These are phyloP conservation scores for Lasioglossum figueresi DNA, from an alignment of 2,888 invertebrate genomes.

Conservation along the genomic window DNA sequence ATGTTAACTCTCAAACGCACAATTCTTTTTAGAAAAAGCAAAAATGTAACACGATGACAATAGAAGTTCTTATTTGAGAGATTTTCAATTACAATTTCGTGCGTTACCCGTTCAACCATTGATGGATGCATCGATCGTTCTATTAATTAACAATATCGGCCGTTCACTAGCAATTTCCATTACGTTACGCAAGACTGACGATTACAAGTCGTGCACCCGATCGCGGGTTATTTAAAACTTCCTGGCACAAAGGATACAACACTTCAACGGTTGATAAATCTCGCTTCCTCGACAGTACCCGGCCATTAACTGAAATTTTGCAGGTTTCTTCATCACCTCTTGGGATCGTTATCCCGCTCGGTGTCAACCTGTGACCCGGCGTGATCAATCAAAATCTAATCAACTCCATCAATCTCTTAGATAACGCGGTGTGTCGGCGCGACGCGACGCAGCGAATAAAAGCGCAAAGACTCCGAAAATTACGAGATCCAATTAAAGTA, in stretches of 20 bases:
- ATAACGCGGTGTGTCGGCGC: constrained; percentile 30
- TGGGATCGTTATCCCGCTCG: constrained; percentile 36
- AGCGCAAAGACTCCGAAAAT: constrained; percentile 24
- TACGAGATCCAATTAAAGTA: constrained; percentile 43
- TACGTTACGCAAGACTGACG: constrained; percentile 12
- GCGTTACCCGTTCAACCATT: neutral
- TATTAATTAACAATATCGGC: neutral
- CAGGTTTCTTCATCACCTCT: constrained; percentile 16
- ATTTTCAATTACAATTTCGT: neutral
- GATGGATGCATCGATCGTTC: neutral
- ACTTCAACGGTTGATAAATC: constrained; percentile 20
- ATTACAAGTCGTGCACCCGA: constrained; percentile 1
- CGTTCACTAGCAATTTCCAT: neutral
- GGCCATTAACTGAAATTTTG: constrained; percentile 20
- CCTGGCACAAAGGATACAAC: constrained; percentile 26
- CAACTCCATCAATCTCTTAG: constrained; percentile 22
- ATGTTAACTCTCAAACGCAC: neutral
- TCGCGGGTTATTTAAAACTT: constrained; percentile 20
- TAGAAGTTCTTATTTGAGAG: neutral
- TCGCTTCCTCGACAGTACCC: constrained; percentile 11
- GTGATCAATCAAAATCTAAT: constrained; percentile 48
- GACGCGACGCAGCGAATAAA: neutral
- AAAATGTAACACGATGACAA: neutral
- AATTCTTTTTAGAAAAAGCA: neutral
- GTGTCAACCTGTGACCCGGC: constrained; percentile 13